Evolutionary conservation across 2,888 invertebrate species (phyloP), one percentile per base, ranked within the genome.

Genomic region (Andricus curvator): DNA sequence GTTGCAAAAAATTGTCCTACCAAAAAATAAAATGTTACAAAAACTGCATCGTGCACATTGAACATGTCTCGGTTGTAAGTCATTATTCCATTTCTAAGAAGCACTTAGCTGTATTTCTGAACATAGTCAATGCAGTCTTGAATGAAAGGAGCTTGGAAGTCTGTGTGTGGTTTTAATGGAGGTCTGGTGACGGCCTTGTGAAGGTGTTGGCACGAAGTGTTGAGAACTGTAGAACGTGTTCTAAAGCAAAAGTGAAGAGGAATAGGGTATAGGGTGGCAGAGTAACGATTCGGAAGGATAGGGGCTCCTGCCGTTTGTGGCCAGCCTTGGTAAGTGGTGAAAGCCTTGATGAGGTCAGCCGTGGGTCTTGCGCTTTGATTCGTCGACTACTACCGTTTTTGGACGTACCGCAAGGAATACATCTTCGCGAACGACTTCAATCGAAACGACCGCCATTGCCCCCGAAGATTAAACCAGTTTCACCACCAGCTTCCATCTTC

Each of bases 311-410:
- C 37, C 48, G 79, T 80, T 77, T 77, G 78, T 68, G 79, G 79
- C 76, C 64, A 41, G 29, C 44, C 41, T 62, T 44, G 41, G 67
- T 67, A 80, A 83, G 79, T 79, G 83, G 78, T 64, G 20, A 76
- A 51, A 64, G 68, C 77, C 77, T 79, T 79, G 79, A 82, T 79
- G 80, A 81, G 82, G 80, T 82, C 81, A 78, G 79, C 66, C 82
- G 67, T 77, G 78, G 78, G 22, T 68, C 51, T 48, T 74, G 70
- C 29, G 70, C 56, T 74, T 74, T 74, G 70, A 74, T 74, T 74
- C 51, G 70, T 33, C 51, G 70, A 74, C 41, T 37, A 41, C 33
- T 41, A 66, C 37, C 51, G n/a, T 56, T 74, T 56, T 74, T 11
- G 70, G 70, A 51, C 70, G 29, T 70, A 48, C 70, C 70, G 29